Evolutionary conservation across 2,888 invertebrate species (phyloP), one percentile per base, ranked within the genome.

Genomic region (Lycia hirtaria): DNA sequence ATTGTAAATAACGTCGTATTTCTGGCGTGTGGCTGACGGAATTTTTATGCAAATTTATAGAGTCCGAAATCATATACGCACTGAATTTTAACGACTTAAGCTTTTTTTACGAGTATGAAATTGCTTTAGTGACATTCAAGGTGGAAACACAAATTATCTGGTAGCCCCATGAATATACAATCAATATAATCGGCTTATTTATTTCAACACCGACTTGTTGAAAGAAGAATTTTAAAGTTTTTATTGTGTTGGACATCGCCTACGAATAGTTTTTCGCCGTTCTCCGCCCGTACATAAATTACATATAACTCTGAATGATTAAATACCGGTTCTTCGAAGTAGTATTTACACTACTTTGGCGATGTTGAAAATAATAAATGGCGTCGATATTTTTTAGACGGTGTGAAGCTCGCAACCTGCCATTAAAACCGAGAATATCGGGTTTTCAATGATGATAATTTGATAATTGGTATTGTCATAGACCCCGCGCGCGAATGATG

Each of bases 381-480:
- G 76, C 76, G 72, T 76, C 74, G 71, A 79, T 83, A 83, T 85
- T 85, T 87, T 87, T 83, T 79, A 61, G 77, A 74, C 76, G 71
- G 70, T 71, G 78, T 78, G 71, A 80, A 80, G 72, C 75, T 71
- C 67, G 75, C 73, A 83, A 81, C 87, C 82, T 65, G 72, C 75
- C 73, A 87, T 88, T 87, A 85, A 70, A 64, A 14, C 65, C 69
- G 67, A 79, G 83, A n/a, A n/a, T 83, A 85, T 83, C 83, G 76
- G 76, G 81, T 82, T 81, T 72, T 75, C 80, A 77, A 80, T 83
- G 78, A 81, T 72, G 82, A 82, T 87, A 85, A 87, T 87, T 87
- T 84, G 83, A 83, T 88, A 85, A 88, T 87, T 86, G 85, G 75
- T 74, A 73, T 78, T 83, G 83, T 84, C 83, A 80, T 79, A 79